Evolutionary conservation across 2,113 vertebrate genomes (phyloP), one percentile per base, ranked within the genome.

Genomic region (Caranx ignobilis): DNA sequence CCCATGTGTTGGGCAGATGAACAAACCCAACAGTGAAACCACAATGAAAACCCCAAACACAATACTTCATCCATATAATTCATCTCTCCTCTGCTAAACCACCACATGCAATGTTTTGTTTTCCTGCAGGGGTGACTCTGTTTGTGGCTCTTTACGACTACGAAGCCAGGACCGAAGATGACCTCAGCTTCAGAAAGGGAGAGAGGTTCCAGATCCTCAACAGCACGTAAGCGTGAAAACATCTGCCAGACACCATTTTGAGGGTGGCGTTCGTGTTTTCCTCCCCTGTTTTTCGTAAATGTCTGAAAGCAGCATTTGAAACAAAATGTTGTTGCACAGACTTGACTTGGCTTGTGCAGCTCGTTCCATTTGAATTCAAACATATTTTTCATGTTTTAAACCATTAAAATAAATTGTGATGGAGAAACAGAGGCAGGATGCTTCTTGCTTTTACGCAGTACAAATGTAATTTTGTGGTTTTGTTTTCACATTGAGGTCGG

Each of bases 61-160:
- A 6, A 75, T 4, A n/a, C 6, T 4, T 45, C 47, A 70, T 62
- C 62, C 6, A 35, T 52, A n/a, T 19, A 35, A 2, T 13, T 55
- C 35, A 39, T 39, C 10, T 68, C 31, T 3, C 0, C 76, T 37
- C 12, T 3, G 34, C 52, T 47, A 61, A 61, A 72, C 54, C 26
- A n/a, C 1, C 56, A 54, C 63, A 48, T 63, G 41, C 19, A 48
- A 50, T 41, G 8, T 35, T 26, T 37, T 84, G 56, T 2, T 82
- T 64, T 82, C 84, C 89, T 72, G 69, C 92, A 99, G 98, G 98
- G 90, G 98, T 99, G 89, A 99, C 98, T 81, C 96, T 99, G 78
- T 99, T 99, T 89, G 98, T 99, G 95, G 98, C 98, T 31, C 97
- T 99, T 79, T 99, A 99, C 57, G 98, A 99, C 94, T 99, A 99